These are phyloP conservation scores for Blennius ocellaris DNA, from an alignment of 2,113 vertebrate genomes.

Conservation along the genomic window DNA sequence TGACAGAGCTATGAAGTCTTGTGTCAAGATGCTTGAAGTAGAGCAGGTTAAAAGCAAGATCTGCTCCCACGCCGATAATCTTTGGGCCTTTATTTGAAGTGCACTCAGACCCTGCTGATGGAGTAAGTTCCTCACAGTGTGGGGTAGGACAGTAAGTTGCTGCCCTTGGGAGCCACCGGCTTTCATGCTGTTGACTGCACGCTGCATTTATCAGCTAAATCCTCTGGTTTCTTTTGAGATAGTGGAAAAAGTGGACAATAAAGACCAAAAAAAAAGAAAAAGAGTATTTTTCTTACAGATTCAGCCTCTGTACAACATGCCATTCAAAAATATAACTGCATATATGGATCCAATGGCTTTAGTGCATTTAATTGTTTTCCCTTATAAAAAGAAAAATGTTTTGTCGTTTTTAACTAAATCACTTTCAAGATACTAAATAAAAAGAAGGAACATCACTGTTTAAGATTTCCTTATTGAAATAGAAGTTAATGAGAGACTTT, in stretches of 20 bases:
- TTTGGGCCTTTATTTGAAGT: constrained; percentile 67
- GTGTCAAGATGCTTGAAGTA: constrained; percentile 68
- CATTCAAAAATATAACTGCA: background rate
- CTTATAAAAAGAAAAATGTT: background rate
- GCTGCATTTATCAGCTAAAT: constrained; percentile 25
- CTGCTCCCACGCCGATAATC: constrained; percentile 57
- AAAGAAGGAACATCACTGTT: no score
- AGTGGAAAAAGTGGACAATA: no score
- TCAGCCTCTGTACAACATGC: background rate
- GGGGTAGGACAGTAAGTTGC: constrained; percentile 43
- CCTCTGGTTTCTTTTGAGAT: constrained; percentile 13
- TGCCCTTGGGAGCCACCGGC: constrained; percentile 42
- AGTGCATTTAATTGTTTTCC: no score
- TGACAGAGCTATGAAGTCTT: constrained; percentile 67
- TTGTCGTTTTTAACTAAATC: background rate
- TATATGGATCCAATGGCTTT: no score
- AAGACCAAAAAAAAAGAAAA: constrained; percentile 13
- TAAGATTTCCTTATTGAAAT: background rate
- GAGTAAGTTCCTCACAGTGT: constrained; percentile 55
- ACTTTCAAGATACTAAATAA: no score
- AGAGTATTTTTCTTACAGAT: background rate
- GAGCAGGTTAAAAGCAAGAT: constrained; percentile 55
- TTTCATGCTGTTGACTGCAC: constrained; percentile 39
- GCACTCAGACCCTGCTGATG: constrained; percentile 69
- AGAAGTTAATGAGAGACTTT: background rate